Evolutionary conservation across 2,113 vertebrate species (phyloP).

Genomic region (Alethe diademata): DNA sequence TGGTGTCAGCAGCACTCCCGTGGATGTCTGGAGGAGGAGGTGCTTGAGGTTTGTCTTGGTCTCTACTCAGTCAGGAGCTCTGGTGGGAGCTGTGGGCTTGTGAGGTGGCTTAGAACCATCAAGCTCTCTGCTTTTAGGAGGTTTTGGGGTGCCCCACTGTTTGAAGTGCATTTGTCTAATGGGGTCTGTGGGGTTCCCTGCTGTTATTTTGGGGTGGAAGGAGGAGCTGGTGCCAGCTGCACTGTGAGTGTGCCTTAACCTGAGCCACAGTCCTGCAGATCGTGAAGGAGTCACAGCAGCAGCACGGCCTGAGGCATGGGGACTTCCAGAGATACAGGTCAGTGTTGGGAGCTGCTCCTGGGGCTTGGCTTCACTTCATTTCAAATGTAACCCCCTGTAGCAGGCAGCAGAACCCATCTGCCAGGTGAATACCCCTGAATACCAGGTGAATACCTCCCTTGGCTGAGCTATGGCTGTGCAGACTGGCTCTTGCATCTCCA

Average conservation of each 20-base stretch:
- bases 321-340: constrained; percentile 98
- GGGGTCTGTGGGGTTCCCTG: not conserved
- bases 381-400: not conserved
- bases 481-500: not conserved
- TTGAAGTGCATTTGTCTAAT: rapidly evolving
- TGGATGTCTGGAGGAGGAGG: not conserved
- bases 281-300: constrained; percentile 97
- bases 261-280: constrained; percentile 87
- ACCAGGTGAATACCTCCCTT: not conserved
- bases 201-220: not conserved
- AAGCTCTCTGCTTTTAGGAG: not conserved
- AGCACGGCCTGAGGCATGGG: constrained; percentile 95
- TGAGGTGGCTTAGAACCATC: not conserved
- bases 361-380: not conserved
- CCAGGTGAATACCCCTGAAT: not conserved
- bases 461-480: not conserved
- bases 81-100: not conserved
- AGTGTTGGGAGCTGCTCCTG: constrained; percentile 4
- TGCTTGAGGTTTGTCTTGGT: not conserved
- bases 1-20: rapidly evolving
- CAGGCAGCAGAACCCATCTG: not conserved
- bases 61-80: not conserved
- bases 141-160: not conserved
- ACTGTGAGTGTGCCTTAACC: constrained; percentile 71
- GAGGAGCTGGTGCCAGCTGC: not conserved